Percentiles rank a stretch among this genome's conserved stretches.
Evolutionary conservation across 1,140 invertebrate species (phyloP).

Genomic region (Euura saliciscinereae): DNA sequence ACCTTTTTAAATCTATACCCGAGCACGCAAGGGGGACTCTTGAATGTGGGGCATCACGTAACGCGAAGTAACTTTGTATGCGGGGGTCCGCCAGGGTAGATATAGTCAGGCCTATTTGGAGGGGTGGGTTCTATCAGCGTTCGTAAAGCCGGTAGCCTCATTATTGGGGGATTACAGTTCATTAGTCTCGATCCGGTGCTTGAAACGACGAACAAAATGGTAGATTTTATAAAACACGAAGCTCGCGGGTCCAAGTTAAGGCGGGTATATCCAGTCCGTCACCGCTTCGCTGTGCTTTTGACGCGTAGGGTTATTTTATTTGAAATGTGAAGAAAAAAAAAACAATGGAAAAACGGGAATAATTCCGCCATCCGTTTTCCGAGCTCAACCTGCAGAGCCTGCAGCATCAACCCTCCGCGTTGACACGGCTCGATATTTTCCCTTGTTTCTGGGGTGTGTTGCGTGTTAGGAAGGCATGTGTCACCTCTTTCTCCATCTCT

Average conservation of each 20-base stretch:
- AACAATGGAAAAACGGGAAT: no score
- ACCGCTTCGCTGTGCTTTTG: not conserved
- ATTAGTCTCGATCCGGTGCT: conserved; percentile 51
- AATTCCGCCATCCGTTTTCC: no score
- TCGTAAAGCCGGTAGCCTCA: conserved; percentile 48
- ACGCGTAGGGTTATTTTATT: conserved; percentile 2
- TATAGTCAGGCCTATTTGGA: not conserved
- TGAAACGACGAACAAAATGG: not conserved
- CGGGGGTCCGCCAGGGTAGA: conserved; percentile 24
- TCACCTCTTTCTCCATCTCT: not conserved
- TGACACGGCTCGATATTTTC: conserved; percentile 3
- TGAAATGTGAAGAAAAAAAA: not conserved
- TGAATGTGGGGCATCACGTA: not conserved
- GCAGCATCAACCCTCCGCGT: not conserved
- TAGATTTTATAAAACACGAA: not conserved
- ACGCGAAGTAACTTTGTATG: conserved; percentile 19
- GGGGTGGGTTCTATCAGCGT: conserved; percentile 41
- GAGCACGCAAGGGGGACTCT: not conserved
- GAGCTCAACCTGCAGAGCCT: not conserved
- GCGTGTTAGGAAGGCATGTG: not conserved
- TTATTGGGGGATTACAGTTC: conserved; percentile 63
- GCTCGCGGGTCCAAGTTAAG: not conserved
- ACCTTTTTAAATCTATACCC: not conserved
- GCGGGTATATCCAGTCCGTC: not conserved
- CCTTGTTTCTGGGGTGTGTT: not conserved